Conservation (phyloP, 2,113 vertebrate species). For the Amazona guildingii region DNA sequence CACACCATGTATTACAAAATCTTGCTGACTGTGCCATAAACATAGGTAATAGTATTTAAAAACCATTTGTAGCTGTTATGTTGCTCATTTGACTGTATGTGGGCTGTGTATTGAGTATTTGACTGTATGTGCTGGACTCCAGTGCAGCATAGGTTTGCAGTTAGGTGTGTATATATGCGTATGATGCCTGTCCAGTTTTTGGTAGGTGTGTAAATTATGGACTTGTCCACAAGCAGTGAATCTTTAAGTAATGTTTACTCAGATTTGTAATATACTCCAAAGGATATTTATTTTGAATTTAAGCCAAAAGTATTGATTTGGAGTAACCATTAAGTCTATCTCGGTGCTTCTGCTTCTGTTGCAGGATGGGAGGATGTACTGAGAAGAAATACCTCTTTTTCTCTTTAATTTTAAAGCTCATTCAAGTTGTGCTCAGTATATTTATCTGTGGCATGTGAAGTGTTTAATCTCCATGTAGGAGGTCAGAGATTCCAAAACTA, state of each 20-base stretch:
- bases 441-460: not conserved
- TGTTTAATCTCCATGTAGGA: not conserved
- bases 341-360: not conserved
- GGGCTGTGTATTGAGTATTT: not conserved
- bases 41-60: not conserved
- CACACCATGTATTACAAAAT: not conserved
- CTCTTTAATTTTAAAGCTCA: not conserved
- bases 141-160: not conserved
- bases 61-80: not conserved
- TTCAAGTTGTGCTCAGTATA: not conserved
- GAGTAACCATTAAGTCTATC: rapidly evolving
- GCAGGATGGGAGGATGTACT: not conserved
- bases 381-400: not conserved
- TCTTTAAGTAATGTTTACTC: not conserved
- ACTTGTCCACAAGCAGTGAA: not conserved
- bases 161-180: rapidly evolving
- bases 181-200: not conserved
- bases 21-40: not conserved
- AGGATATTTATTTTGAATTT: not conserved
- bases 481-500: not conserved
- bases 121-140: not conserved
- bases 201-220: not conserved
- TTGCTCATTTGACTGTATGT: not conserved
- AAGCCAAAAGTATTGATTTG: not conserved
- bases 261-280: not conserved